phyloP scores from a whole-genome alignment of 2,888 invertebrate species.

The Drosophila pseudotalamancana region DNA sequence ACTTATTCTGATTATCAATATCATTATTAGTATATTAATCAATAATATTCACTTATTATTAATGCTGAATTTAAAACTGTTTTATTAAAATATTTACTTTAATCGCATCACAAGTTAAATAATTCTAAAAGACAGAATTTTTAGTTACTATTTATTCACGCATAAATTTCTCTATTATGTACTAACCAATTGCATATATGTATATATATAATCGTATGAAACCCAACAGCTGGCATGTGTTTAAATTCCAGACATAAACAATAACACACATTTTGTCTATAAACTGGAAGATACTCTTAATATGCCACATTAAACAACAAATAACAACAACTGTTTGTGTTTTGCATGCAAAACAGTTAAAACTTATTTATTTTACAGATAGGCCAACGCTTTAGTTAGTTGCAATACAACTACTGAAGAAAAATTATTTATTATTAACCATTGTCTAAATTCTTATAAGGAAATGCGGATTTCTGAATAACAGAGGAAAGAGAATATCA shows the following conservation, averaged over 20 bases:
- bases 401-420: background rate
- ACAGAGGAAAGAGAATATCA: no score
- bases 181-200: background rate
- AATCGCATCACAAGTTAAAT: no score
- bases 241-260: background rate
- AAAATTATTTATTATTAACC: no score
- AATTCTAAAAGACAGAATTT: no score
- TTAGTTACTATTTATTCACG: background rate
- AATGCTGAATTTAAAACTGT: no score
- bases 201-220: background rate
- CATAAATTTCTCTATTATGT: background rate
- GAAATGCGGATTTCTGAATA: no score
- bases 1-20: background rate
- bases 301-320: conserved; percentile 2
- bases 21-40: background rate
- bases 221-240: conserved; percentile 4
- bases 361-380: background rate
- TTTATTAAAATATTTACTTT: no score
- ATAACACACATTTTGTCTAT: conserved; percentile 1
- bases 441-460: no score
- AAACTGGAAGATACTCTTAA: conserved; percentile 3
- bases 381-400: conserved; percentile 16
- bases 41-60: no score
- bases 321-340: conserved; percentile 34
- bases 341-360: conserved; percentile 1